phyloP scores from a whole-genome alignment of 2,888 invertebrate genomes.

The Pemphredon lugubris region DNA sequence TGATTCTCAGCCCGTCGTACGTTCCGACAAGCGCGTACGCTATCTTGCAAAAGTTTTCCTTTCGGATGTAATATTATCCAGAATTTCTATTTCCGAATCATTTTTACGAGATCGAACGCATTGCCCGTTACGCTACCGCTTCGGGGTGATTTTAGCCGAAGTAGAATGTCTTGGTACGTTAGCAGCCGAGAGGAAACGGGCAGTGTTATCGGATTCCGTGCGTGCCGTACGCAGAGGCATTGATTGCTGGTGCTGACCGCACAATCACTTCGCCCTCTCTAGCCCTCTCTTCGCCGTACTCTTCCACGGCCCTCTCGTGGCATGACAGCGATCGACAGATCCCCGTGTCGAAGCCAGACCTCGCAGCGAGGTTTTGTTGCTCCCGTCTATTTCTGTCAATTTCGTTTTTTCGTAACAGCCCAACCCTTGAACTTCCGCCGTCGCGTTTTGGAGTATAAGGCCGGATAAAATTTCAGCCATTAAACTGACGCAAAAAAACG shows the following conservation, averaged over 20 bases:
- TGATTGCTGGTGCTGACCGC: slow-evolving; percentile 75
- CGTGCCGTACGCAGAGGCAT: slow-evolving; percentile 70
- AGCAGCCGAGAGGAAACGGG: slow-evolving; percentile 44
- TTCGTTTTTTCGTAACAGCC: slow-evolving; percentile 26
- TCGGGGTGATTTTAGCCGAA: no score
- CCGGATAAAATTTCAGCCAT: not conserved
- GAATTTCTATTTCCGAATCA: no score
- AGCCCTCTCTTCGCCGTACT: slow-evolving; percentile 48
- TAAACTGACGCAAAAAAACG: not conserved
- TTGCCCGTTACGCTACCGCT: no score
- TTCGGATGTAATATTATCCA: no score
- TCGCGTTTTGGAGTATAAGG: not conserved
- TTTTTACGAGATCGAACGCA: no score
- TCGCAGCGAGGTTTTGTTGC: slow-evolving; percentile 62
- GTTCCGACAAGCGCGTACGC: no score
- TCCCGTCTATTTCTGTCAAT: slow-evolving; percentile 47
- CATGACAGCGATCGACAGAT: slow-evolving; percentile 70
- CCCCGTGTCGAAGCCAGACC: slow-evolving; percentile 61
- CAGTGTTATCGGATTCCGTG: slow-evolving; percentile 71
- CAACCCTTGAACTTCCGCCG: slow-evolving; percentile 26
- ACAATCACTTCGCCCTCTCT: slow-evolving; percentile 71
- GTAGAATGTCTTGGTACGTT: slow-evolving; percentile 46
- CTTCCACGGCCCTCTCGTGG: slow-evolving; percentile 58
- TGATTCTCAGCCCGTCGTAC: no score
- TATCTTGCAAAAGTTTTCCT: no score